Percentiles rank a stretch among this genome's conserved stretches.
phyloP scores from a whole-genome alignment of 2,888 invertebrate species.

The Aleiodes testaceus region DNA sequence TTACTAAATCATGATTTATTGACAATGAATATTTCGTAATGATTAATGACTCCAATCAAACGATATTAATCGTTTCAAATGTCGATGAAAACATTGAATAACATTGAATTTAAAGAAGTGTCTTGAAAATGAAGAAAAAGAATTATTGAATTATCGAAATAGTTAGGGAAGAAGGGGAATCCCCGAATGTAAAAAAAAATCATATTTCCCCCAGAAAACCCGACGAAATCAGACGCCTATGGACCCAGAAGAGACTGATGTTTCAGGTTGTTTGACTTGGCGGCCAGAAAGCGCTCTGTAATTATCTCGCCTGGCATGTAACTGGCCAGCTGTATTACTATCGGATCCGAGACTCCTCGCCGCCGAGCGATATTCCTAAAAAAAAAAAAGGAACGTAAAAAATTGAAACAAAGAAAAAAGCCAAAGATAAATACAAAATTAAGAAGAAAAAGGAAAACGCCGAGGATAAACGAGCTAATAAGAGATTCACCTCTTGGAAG shows the following conservation, averaged over 20 bases:
- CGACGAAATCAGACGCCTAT: slow-evolving; percentile 54
- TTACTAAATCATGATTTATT: too few relatives aligned
- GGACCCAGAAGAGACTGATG: slow-evolving; percentile 60
- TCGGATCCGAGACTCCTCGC: slow-evolving; percentile 57
- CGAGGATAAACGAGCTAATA: neutral
- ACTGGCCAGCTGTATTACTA: slow-evolving; percentile 68
- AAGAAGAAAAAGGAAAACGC: neutral
- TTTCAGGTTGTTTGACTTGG: slow-evolving; percentile 72
- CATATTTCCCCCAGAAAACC: slow-evolving; percentile 30
- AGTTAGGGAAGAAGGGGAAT: too few relatives aligned
- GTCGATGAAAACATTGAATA: too few relatives aligned
- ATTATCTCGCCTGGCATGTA: slow-evolving; percentile 72
- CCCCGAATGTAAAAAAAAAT: neutral
- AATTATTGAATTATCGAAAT: too few relatives aligned
- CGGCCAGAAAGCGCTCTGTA: slow-evolving; percentile 70
- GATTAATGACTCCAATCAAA: too few relatives aligned
- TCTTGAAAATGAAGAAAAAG: too few relatives aligned
- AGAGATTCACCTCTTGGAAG: neutral
- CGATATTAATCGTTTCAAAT: too few relatives aligned
- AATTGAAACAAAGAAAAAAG: slow-evolving; percentile 8
- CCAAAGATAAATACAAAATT: slow-evolving; percentile 25
- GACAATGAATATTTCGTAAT: too few relatives aligned
- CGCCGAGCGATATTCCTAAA: slow-evolving; percentile 53
- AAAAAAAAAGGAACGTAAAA: slow-evolving; percentile 15
- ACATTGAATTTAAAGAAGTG: too few relatives aligned